phyloP scores from a whole-genome alignment of 2,113 vertebrate species.

The Enhydra lutris region DNA sequence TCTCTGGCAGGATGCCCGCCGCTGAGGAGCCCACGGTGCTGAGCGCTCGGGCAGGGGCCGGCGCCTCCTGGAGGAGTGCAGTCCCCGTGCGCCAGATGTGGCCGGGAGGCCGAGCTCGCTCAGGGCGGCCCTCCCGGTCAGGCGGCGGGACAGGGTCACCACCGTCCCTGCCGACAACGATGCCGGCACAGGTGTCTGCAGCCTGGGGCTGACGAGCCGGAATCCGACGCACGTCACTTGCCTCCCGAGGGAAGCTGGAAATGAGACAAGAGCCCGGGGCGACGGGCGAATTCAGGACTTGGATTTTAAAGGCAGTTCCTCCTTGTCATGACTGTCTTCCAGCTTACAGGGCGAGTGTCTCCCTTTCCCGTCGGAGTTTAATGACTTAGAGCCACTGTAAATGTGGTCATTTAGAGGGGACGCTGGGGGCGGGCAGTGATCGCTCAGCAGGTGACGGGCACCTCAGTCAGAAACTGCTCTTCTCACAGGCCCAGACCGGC shows the following conservation, averaged over 20 bases:
- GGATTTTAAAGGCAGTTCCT: background rate
- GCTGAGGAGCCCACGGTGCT: accelerated
- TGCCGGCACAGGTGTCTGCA: accelerated
- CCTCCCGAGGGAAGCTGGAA: accelerated
- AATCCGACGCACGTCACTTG: accelerated
- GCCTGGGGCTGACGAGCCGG: background rate
- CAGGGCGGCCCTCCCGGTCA: background rate
- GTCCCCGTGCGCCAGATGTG: accelerated
- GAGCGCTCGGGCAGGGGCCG: accelerated
- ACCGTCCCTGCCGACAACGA: accelerated
- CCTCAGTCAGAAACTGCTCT: accelerated
- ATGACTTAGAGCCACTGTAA: background rate
- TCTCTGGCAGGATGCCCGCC: background rate
- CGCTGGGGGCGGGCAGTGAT: background rate
- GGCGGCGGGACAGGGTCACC: accelerated
- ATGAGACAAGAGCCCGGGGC: accelerated
- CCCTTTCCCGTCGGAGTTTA: background rate
- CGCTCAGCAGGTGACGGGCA: background rate
- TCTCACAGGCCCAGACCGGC: accelerated
- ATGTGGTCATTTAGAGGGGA: background rate
- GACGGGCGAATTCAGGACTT: accelerated
- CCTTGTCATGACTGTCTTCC: background rate
- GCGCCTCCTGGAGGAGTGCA: background rate
- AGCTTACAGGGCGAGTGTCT: background rate
- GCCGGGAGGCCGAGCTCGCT: background rate